phyloP scores from a whole-genome alignment of 1,140 invertebrate species.

The Zaprionus africanus region DNA sequence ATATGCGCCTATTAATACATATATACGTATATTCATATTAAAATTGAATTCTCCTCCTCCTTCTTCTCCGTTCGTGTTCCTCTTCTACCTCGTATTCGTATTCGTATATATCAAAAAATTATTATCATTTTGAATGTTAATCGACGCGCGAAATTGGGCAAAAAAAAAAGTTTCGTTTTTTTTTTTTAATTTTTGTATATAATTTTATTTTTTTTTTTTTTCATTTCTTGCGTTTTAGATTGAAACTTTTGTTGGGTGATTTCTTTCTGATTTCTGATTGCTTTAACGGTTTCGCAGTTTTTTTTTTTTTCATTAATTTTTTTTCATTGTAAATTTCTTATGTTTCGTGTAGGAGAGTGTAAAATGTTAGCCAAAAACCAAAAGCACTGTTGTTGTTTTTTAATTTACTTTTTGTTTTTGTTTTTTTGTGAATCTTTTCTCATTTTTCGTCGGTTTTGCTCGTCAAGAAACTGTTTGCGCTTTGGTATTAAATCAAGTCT shows the following conservation, averaged over 20 bases:
- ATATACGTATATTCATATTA: slow-evolving; percentile 52
- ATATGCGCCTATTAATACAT: slow-evolving; percentile 49
- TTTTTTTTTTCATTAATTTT: slow-evolving; percentile 23
- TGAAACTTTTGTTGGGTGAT: slow-evolving; percentile 36
- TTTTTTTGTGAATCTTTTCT: slow-evolving; percentile 32
- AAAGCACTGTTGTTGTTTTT: slow-evolving; percentile 39
- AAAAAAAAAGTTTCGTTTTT: slow-evolving; percentile 16
- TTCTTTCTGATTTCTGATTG: slow-evolving; percentile 42
- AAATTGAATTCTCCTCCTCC: slow-evolving; percentile 42
- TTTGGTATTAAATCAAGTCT: slow-evolving; percentile 19
- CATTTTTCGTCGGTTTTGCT: slow-evolving; percentile 19
- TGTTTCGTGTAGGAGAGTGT: slow-evolving; percentile 34
- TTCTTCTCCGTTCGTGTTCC: slow-evolving; percentile 10
- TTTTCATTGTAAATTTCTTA: slow-evolving; percentile 20
- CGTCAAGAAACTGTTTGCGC: slow-evolving; percentile 22
- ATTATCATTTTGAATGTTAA: slow-evolving; percentile 76
- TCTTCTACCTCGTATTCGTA: slow-evolving; percentile 11
- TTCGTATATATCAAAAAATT: slow-evolving; percentile 75
- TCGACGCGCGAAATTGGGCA: slow-evolving; percentile 66
- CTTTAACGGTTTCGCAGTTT: slow-evolving; percentile 25
- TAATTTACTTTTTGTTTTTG: slow-evolving; percentile 29
- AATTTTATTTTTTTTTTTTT: slow-evolving; percentile 11
- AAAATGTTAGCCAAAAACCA: slow-evolving; percentile 43
- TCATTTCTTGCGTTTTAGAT: slow-evolving; percentile 14
- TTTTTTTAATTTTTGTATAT: not conserved